phyloP scores from a whole-genome alignment of 2,797 vertebrate genomes.

The Enteromius anoplus region DNA sequence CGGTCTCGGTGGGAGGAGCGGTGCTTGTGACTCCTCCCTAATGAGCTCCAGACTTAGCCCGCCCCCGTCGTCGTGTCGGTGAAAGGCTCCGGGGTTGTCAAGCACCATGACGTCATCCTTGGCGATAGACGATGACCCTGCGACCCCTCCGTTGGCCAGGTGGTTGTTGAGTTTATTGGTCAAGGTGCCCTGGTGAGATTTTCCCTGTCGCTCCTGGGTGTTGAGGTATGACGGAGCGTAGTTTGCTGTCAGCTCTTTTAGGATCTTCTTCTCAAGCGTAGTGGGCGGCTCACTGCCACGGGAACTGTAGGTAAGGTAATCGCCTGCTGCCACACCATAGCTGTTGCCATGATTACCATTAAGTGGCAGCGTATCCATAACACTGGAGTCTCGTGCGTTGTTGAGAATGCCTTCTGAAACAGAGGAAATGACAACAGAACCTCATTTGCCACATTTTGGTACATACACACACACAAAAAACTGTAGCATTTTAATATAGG shows the following conservation, averaged over 20 bases:
- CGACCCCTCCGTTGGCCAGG: conserved; percentile 83
- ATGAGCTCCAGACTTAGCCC: conserved; percentile 91
- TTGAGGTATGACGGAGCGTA: conserved; percentile 97
- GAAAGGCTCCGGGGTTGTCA: conserved; percentile 82
- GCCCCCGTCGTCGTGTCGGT: conserved; percentile 86
- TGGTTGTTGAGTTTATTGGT: conserved; percentile 94
- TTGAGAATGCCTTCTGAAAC: conserved; percentile 96
- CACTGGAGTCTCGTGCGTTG: conserved; percentile 99
- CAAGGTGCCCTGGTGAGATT: conserved; percentile 71
- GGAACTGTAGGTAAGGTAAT: conserved; percentile 90
- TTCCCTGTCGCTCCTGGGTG: conserved; percentile 91
- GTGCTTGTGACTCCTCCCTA: conserved; percentile 93
- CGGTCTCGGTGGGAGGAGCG: conserved; percentile 87
- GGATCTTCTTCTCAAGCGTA: conserved; percentile 96
- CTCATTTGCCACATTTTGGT: neutral
- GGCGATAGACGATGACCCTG: conserved; percentile 61
- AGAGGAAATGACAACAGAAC: neutral
- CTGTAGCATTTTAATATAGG: neutral
- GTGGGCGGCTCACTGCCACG: conserved; percentile 92
- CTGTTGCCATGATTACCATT: conserved; percentile 99
- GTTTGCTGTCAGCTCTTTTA: conserved; percentile 98
- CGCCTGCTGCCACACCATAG: conserved; percentile 94
- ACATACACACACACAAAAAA: conserved; percentile 34
- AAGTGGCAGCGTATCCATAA: conserved; percentile 99
- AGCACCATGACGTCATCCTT: conserved; percentile 79